Evolutionary conservation across 1,140 invertebrate species (phyloP).

Genomic region (Pristionchus pacificus): DNA sequence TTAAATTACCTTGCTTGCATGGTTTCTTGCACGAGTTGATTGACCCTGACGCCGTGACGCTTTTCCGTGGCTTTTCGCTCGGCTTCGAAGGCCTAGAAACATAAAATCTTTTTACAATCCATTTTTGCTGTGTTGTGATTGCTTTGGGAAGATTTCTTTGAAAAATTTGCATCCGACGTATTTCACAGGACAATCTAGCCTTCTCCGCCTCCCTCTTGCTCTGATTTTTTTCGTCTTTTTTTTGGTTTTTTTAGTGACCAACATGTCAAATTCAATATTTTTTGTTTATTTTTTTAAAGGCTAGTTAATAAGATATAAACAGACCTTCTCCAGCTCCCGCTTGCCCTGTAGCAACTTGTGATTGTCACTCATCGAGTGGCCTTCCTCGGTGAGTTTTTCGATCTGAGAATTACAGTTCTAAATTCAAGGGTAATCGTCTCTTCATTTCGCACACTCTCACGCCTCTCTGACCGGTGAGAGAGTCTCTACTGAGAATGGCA

Average conservation of each 20-base stretch:
- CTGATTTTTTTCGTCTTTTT: too few relatives aligned
- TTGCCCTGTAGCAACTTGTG: slow-evolving; percentile 37
- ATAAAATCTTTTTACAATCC: neutral
- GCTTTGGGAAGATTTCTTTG: too few relatives aligned
- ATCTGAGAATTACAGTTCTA: slow-evolving; percentile 20
- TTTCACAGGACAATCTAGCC: neutral
- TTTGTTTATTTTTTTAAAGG: too few relatives aligned
- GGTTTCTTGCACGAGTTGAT: slow-evolving; percentile 51
- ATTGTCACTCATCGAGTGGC: slow-evolving; percentile 39
- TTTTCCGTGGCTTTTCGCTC: slow-evolving; percentile 44
- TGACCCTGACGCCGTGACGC: slow-evolving; percentile 45
- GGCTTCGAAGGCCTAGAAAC: slow-evolving; percentile 13
- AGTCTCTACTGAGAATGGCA: too few relatives aligned
- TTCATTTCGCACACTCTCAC: slow-evolving; percentile 16
- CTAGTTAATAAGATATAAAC: too few relatives aligned
- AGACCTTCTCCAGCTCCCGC: neutral
- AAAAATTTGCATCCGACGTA: neutral
- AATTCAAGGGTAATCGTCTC: too few relatives aligned
- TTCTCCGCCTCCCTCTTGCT: neutral
- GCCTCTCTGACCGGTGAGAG: too few relatives aligned
- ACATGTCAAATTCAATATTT: too few relatives aligned
- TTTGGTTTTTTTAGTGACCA: too few relatives aligned
- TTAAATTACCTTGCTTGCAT: slow-evolving; percentile 39
- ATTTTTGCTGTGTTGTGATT: too few relatives aligned
- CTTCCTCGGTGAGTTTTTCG: slow-evolving; percentile 36